Evolutionary conservation across 2,113 vertebrate genomes (phyloP).

Genomic region (Peromyscus californicus): DNA sequence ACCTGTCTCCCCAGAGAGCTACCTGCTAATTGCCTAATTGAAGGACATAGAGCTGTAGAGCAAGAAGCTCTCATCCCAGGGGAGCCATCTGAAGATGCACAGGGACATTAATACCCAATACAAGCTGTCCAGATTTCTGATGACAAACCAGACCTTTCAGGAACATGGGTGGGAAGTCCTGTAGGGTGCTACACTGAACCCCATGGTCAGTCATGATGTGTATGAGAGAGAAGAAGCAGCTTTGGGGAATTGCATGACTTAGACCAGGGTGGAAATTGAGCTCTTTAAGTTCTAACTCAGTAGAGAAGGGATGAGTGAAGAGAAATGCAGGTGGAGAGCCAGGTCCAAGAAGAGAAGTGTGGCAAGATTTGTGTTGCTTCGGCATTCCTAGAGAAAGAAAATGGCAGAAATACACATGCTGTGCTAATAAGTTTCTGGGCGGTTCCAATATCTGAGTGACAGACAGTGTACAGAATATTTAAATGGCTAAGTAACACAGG

Average conservation of each 20-base stretch:
- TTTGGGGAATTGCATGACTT: neutral
- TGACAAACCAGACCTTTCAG: conserved; percentile 11
- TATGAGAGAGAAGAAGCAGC: neutral
- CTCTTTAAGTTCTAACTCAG: neutral
- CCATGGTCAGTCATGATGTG: neutral
- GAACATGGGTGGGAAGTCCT: neutral
- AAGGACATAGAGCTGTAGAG: neutral
- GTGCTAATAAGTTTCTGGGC: neutral
- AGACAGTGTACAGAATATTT: neutral
- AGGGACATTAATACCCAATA: neutral
- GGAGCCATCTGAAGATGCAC: neutral
- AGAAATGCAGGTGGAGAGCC: neutral
- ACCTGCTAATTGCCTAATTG: conserved; percentile 53
- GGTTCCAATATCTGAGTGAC: neutral
- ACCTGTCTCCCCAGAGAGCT: conserved; percentile 37
- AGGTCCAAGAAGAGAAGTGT: neutral
- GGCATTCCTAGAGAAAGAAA: neutral
- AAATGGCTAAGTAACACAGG: neutral
- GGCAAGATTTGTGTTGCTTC: neutral
- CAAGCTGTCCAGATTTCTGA: conserved; percentile 18
- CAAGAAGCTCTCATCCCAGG: neutral
- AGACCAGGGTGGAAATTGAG: neutral
- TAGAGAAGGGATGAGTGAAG: too few species aligned
- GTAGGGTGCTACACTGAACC: neutral
- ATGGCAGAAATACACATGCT: neutral